Evolutionary conservation across 2,797 vertebrate genomes (phyloP).

Genomic region (Microctenopoma lineatum): DNA sequence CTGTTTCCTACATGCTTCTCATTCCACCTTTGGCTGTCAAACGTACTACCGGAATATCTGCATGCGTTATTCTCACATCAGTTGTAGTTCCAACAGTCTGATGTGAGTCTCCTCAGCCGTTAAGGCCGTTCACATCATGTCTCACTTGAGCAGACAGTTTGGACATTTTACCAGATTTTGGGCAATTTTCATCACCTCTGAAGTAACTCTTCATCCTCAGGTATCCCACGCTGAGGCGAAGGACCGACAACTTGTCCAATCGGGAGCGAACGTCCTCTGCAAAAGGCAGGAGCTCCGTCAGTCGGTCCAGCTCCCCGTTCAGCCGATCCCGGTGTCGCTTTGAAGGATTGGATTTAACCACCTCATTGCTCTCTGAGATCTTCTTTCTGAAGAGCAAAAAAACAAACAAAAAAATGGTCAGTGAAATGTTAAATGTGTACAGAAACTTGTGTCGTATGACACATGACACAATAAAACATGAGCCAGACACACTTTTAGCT

Average conservation of each 20-base stretch:
- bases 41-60: conserved; percentile 1
- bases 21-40: conserved; percentile 54
- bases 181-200: conserved; percentile 69
- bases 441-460: not conserved
- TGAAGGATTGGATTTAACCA: conserved; percentile 84
- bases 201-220: conserved; percentile 85
- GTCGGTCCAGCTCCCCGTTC: conserved; percentile 83
- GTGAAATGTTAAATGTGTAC: not conserved
- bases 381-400: conserved; percentile 65
- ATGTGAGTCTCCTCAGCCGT: not conserved
- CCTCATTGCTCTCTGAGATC: conserved; percentile 38
- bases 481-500: conserved; percentile 1
- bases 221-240: conserved; percentile 85
- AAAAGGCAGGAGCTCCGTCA: conserved; percentile 84
- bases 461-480: conserved; percentile 23
- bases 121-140: not conserved
- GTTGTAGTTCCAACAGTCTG: conserved; percentile 1
- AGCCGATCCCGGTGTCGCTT: conserved; percentile 85
- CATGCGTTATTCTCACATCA: conserved; percentile 9
- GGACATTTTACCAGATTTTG: not conserved
- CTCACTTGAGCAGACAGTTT: not conserved
- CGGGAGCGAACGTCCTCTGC: conserved; percentile 73
- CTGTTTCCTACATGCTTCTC: conserved; percentile 66
- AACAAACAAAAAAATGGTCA: not conserved
- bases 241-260: conserved; percentile 85